Percentiles rank a stretch among this genome's conserved stretches.
These are phyloP conservation scores for Cromileptes altivelis DNA, from an alignment of 2,113 vertebrate species.

Conservation along the genomic window DNA sequence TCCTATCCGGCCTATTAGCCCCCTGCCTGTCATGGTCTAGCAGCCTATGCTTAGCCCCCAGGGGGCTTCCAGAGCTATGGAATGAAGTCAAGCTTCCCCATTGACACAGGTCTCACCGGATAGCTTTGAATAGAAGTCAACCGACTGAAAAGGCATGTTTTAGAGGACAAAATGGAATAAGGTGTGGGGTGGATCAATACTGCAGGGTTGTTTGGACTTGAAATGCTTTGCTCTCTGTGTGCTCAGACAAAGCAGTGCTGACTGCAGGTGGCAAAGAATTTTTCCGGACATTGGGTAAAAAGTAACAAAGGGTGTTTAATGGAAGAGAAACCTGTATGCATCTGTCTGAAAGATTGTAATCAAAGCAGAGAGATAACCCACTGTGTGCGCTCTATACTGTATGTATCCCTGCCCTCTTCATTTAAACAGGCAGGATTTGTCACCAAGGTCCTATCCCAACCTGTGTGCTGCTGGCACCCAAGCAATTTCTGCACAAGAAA, in stretches of 20 bases:
- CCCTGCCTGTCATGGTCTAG: conserved; percentile 81
- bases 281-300: conserved; percentile 73
- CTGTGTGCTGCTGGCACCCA: conserved; percentile 56
- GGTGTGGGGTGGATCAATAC: conserved; percentile 80
- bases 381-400: conserved; percentile 42
- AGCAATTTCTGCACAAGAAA: conserved; percentile 65
- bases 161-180: conserved; percentile 81
- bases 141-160: conserved; percentile 84
- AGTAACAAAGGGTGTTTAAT: conserved; percentile 76
- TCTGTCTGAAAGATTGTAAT: conserved; percentile 71
- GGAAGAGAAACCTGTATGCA: conserved; percentile 72
- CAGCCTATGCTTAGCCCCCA: conserved; percentile 78
- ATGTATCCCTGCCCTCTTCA: conserved; percentile 41
- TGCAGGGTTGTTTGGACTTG: conserved; percentile 72
- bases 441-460: conserved; percentile 62
- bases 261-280: conserved; percentile 78
- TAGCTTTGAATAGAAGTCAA: conserved; percentile 85
- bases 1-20: conserved; percentile 84
- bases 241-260: conserved; percentile 75
- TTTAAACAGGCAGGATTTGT: conserved; percentile 62
- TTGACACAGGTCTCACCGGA: conserved; percentile 81
- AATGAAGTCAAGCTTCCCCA: conserved; percentile 84
- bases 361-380: conserved; percentile 70
- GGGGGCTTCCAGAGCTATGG: conserved; percentile 78
- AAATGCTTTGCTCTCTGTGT: conserved; percentile 74